Evolutionary conservation across 2,888 invertebrate genomes (phyloP), one percentile per base, ranked within the genome.

Genomic region (Micropterix aruncella): DNA sequence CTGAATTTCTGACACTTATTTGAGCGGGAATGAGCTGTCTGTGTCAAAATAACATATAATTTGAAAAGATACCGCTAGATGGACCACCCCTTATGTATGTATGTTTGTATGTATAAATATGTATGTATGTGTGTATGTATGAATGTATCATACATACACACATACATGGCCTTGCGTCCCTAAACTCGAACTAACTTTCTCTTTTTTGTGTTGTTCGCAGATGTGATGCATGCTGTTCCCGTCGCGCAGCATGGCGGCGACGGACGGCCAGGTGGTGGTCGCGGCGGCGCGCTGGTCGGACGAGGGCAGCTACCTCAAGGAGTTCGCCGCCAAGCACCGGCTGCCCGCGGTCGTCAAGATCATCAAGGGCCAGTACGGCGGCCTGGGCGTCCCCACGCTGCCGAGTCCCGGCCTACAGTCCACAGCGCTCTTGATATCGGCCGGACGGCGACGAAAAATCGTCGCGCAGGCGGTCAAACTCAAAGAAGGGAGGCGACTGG

Each of bases 281-380:
- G 87, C 88, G 60, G 87, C 88, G 52, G 84, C 87, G 47, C 76
- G 83, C 54, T 78, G 77, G 77, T 74, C 78, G 46, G 83, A 84
- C 58, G 84, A 83, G 56, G 81, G 80, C 45, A 75, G 74, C 55
- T 83, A 83, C 60, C 74, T 84, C 38, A 73, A 81, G 46, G 83
- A 85, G 60, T 83, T 81, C 60, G 81, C 83, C 55, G 69, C 75
- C 58, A 85, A 83, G 60, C 77, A 83, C 57, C 77, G 80, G 46
- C 62, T 85, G 47, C 94, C 94, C 12, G 83, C 81, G 54, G 83
- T 93, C 53, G 88, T 90, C 46, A 91, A 91, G 64, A 87, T 94
- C 58, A 85, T 89, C 56, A 92, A 93, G 65, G 94, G 95, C 51
- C 92, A 93, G 62, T 94, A 93, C 68, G 84, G 87, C 52, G 87